Percentiles rank a stretch among this genome's conserved stretches.
Evolutionary conservation across 2,113 vertebrate genomes (phyloP).

Genomic region (Alces alces): DNA sequence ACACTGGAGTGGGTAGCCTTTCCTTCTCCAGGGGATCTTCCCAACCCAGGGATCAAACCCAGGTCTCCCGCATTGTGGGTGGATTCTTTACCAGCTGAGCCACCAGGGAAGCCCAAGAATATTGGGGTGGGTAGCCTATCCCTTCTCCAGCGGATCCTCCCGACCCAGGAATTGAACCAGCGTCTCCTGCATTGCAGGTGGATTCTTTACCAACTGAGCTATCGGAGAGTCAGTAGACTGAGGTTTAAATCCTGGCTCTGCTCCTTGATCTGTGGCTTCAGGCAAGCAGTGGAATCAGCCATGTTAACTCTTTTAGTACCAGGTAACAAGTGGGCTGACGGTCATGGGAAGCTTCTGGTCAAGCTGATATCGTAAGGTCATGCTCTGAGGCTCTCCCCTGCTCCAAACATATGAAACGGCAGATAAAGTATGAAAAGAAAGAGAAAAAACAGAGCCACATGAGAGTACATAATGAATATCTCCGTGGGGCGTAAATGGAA

Average conservation of each 20-base stretch:
- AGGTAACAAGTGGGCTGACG: neutral
- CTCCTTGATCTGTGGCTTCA: neutral
- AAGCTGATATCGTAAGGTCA: neutral
- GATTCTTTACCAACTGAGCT: neutral
- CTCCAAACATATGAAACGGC: neutral
- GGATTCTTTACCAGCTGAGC: neutral
- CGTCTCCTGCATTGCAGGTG: neutral
- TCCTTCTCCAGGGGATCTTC: neutral
- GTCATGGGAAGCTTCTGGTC: neutral
- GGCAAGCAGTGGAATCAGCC: neutral
- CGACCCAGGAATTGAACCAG: neutral
- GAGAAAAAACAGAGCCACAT: neutral
- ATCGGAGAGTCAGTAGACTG: neutral
- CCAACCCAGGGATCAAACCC: neutral
- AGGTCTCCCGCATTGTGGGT: fast-evolving
- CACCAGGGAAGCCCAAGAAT: neutral
- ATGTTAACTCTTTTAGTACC: neutral
- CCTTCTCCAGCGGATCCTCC: neutral
- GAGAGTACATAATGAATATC: neutral
- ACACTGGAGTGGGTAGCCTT: neutral
- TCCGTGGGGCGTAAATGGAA: neutral
- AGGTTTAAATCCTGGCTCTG: neutral
- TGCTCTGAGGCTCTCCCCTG: neutral
- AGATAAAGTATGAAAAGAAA: neutral
- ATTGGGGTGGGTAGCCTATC: neutral